A percentile compares a stretch with the other conserved stretches of the same genome.
These are phyloP conservation scores for Chionomys nivalis DNA, from an alignment of 2,113 vertebrate species.

Conservation along the genomic window DNA sequence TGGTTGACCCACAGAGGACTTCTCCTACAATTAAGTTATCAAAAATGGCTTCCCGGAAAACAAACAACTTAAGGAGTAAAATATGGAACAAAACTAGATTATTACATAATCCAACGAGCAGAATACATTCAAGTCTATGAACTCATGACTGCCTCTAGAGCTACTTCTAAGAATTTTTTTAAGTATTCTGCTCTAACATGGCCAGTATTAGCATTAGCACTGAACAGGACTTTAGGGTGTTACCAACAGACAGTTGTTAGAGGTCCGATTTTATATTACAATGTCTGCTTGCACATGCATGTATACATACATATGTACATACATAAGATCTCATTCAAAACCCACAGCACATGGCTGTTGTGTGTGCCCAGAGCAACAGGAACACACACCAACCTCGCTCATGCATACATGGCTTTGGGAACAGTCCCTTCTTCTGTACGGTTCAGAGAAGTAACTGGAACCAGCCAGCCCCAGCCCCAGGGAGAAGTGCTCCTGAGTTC, in stretches of 20 bases:
- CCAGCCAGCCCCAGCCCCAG: neutral
- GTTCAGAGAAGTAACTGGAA: neutral
- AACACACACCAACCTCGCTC: neutral
- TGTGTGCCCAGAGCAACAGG: neutral
- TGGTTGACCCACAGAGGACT: neutral
- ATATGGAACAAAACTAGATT: neutral
- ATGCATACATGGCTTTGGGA: neutral
- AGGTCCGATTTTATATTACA: constrained; percentile 6
- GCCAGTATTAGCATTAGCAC: neutral
- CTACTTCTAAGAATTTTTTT: constrained; percentile 36
- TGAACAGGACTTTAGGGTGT: neutral
- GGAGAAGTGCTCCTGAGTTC: neutral
- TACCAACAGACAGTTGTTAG: neutral
- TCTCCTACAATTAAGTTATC: neutral
- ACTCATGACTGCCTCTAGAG: neutral
- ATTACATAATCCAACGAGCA: neutral
- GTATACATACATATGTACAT: neutral
- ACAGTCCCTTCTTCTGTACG: neutral
- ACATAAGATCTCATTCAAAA: constrained; percentile 5
- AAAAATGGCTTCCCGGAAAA: constrained; percentile 4
- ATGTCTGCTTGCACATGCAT: neutral
- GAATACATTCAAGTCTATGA: neutral
- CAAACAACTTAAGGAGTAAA: neutral
- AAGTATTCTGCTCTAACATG: constrained; percentile 27
- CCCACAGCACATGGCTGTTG: neutral